These are phyloP conservation scores for Osmerus mordax DNA, from an alignment of 2,113 vertebrate species.

Conservation along the genomic window DNA sequence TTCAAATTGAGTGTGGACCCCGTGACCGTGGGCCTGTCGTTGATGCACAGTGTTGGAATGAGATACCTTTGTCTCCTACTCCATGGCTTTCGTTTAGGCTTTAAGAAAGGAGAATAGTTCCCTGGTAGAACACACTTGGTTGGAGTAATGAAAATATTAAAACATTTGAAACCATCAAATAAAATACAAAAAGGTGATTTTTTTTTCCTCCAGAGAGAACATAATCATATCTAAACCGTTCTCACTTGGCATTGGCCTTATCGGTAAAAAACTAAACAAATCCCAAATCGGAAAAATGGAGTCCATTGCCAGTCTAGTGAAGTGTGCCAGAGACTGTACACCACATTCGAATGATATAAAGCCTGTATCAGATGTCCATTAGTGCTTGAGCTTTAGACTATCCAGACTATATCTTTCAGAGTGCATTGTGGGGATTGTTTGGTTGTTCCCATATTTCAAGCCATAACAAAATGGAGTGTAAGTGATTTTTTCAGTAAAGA, in stretches of 20 bases:
- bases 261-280: too few species aligned
- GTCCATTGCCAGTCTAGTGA: neutral
- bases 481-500: neutral
- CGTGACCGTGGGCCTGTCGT: neutral
- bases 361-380: neutral
- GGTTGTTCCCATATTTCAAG: neutral
- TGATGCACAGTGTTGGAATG: constrained; percentile 44
- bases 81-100: neutral
- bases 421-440: neutral
- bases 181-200: too few species aligned
- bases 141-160: too few species aligned
- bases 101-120: too few species aligned
- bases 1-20: constrained; percentile 32
- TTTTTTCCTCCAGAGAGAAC: too few species aligned
- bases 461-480: neutral
- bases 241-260: too few species aligned
- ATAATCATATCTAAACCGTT: too few species aligned
- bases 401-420: too few species aligned
- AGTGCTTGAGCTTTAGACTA: too few species aligned
- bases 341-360: neutral
- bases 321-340: neutral
- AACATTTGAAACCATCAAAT: too few species aligned
- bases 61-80: constrained; percentile 6
- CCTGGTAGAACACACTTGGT: too few species aligned
- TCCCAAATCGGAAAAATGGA: too few species aligned